Evolutionary conservation across 2,888 invertebrate species (phyloP), one percentile per base, ranked within the genome.

Genomic region (Stratiomys singularior): DNA sequence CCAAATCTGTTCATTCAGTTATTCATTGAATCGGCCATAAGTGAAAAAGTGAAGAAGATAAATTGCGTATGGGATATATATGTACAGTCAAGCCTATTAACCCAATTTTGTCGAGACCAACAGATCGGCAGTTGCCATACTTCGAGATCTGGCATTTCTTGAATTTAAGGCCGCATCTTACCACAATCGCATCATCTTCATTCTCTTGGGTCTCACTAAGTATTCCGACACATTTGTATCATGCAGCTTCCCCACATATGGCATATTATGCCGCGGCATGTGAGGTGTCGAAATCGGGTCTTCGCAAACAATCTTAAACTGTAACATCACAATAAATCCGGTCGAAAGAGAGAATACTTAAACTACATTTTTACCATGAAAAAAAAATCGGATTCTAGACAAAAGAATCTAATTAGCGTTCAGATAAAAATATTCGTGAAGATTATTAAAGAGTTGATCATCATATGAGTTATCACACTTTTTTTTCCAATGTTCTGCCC

Each of bases 21-120:
- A 67, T 44, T 67, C 67, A 67, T 44, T 67, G 30, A 69, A 15
- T 47, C 69, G 69, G 47, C 47, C 69, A 66, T 66, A 66, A 64
- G 30, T 64, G 30, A 30, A 64, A 23, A 64, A 64, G 28, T 69
- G 69, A 69, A 69, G 69, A 74, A 74, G 74, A 74, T 74, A 74
- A 37, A 74, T 74, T 60, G 58, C 25, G 9, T 60, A 21, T 52
- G 58, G n/a, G 67, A 77, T 58, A 28, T 37, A 9, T 37, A 78
- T 77, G 27, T 76, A 76, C 63, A 37, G 72, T 56, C 56, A 78
- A 78, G 58, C 78, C 78, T 77, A 78, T 78, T 78, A 78, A 78
- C 78, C 78, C 52, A 78, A 74, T 72, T 76, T 67, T 21, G 64
- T 15, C 23, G 25, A 69, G 47, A 46, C 47, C n/a, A 23, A 47